Percentiles rank a stretch among this genome's conserved stretches.
Conservation (phyloP, 2,113 vertebrate genomes). For the Pelmatolapia mariae region DNA sequence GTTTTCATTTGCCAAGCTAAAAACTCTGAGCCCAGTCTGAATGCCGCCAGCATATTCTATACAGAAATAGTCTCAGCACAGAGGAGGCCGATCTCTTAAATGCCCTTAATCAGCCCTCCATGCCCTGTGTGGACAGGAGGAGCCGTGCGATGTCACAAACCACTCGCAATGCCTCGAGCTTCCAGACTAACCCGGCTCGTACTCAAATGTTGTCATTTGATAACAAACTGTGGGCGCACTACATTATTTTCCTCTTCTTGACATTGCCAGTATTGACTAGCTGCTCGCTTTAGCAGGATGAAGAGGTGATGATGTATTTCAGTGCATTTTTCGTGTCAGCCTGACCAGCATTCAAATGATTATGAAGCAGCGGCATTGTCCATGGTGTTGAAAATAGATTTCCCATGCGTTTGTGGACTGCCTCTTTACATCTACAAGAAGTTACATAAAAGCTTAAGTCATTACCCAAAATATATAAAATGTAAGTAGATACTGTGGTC, state of each 20-base stretch:
- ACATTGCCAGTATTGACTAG: background rate
- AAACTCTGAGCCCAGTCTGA: background rate
- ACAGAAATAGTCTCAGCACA: background rate
- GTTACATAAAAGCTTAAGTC: background rate
- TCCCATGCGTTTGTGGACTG: background rate
- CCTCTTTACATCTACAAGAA: background rate
- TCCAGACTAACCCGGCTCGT: background rate
- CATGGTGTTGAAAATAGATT: background rate
- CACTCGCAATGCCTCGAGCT: background rate
- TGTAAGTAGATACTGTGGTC: background rate
- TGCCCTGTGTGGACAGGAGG: background rate
- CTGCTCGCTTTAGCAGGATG: background rate
- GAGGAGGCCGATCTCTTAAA: background rate
- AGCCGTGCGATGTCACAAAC: background rate
- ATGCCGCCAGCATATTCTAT: conserved; percentile 6
- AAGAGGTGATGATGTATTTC: background rate
- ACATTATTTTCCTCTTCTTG: background rate
- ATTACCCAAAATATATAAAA: background rate
- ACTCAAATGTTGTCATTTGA: background rate
- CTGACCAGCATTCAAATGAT: background rate
- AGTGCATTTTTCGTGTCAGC: background rate
- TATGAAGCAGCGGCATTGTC: background rate
- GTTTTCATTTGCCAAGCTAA: background rate
- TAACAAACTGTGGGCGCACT: background rate
- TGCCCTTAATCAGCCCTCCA: background rate